These are phyloP conservation scores for Glossophaga mutica DNA, from an alignment of 2,797 vertebrate genomes.

Conservation along the genomic window DNA sequence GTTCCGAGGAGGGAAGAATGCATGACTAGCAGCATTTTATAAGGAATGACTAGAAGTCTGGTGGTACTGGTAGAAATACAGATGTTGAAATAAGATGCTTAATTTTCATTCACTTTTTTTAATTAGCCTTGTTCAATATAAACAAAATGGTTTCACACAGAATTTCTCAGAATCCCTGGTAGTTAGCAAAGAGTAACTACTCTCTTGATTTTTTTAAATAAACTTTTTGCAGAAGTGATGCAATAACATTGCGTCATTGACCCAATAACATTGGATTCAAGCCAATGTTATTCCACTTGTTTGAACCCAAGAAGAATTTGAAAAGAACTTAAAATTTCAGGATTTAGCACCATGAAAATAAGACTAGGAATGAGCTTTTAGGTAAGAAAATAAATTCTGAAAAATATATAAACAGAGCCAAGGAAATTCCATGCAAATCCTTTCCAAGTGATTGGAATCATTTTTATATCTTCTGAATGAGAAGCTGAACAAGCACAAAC, in stretches of 20 bases:
- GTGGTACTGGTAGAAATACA: neutral
- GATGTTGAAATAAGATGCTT: neutral
- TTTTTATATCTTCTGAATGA: neutral
- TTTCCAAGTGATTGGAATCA: neutral
- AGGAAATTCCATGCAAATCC: neutral
- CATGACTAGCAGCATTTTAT: neutral
- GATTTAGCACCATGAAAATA: neutral
- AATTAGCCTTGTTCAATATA: neutral
- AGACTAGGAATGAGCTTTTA: neutral
- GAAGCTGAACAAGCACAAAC: neutral
- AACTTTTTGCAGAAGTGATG: neutral
- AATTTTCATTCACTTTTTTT: neutral
- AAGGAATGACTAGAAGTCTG: neutral
- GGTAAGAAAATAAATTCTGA: neutral
- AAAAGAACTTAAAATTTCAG: conserved; percentile 11
- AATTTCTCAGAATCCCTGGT: conserved; percentile 23
- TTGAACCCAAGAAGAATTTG: neutral
- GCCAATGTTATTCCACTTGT: neutral
- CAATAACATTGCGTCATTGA: no score
- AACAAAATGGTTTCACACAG: conserved; percentile 34
- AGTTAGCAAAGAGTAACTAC: conserved; percentile 27
- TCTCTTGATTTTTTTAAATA: conserved; percentile 21
- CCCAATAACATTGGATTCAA: no score
- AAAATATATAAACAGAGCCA: neutral
- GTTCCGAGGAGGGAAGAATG: neutral